Evolutionary conservation across 2,113 vertebrate genomes (phyloP), one percentile per base, ranked within the genome.

Genomic region (Coracopsis vasa): DNA sequence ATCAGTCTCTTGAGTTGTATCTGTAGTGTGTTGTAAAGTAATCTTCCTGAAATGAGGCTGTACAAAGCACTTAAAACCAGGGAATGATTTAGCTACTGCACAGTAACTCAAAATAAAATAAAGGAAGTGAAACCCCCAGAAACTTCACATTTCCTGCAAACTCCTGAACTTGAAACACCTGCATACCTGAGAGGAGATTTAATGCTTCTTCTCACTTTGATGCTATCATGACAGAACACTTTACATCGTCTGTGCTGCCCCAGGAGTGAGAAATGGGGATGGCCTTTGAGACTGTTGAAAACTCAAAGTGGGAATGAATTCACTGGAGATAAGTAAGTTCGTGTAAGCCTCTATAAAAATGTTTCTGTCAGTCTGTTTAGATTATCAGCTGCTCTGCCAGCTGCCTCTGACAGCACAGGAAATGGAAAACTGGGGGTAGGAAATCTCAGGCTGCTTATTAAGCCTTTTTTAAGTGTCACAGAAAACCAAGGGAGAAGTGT

Each of bases 151-250:
- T 35, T 44, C 13, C 37, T 86, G 39, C 21, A 80, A 41, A 50
- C 37, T 91, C 54, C 21, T 85, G 78, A 85, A 67, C 25, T 64
- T 81, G 50, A 47, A 78, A 66, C 27, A 47, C 41, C 28, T 33
- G 5, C 0, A 1, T 41, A 48, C 27, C n/a, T 0, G 0, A 53
- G 56, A 79, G 20, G 62, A 85, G 16, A 65, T 72, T 17, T 62
- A 86, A 53, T 41, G 24, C n/a, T 65, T 83, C 67, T 88, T 62
- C 66, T 65, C 19, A 60, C 58, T 73, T 70, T n/a, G 66, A 47
- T 91, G 61, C 66, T 80, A 6, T 91, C 69, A 56, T 18, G 12
- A 27, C 54, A 81, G 54, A 91, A 51, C 50, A 21, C 61, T 51
- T 90, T 35, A 54, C 31, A 53, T 60, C 23, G 44, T 45, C 80